phyloP scores from a whole-genome alignment of 2,888 invertebrate genomes.

The Chouioia cunea region DNA sequence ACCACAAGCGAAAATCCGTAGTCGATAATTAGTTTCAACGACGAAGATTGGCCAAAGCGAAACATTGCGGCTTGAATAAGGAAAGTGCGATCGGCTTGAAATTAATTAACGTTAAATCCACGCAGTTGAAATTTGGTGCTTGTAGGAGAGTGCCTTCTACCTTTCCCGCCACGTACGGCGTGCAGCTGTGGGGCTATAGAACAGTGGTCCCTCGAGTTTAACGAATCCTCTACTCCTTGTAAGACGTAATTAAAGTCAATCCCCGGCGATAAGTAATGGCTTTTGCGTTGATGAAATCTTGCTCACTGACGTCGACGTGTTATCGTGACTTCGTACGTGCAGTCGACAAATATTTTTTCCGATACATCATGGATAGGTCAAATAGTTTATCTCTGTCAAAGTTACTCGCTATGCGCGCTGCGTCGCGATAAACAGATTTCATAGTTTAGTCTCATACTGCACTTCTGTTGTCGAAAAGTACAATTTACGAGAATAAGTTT shows the following conservation, averaged over 20 bases:
- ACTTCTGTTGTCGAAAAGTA: conserved; percentile 4
- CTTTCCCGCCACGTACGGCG: neutral
- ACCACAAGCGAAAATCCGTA: too few species aligned
- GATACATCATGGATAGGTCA: neutral
- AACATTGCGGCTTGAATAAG: too few species aligned
- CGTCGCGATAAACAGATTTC: conserved; percentile 22
- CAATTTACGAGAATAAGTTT: conserved; percentile 46
- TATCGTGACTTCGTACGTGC: too few species aligned
- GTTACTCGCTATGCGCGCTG: conserved; percentile 2
- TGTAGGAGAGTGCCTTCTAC: too few species aligned
- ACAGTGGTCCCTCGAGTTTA: conserved; percentile 46
- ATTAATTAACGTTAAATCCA: conserved; percentile 57
- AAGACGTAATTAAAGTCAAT: conserved; percentile 54
- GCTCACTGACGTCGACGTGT: too few species aligned
- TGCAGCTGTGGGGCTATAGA: conserved; percentile 17
- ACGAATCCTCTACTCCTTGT: conserved; percentile 36
- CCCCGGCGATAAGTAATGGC: conserved; percentile 11
- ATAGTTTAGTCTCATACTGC: neutral
- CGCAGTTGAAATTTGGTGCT: conserved; percentile 46
- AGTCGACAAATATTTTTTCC: too few species aligned
- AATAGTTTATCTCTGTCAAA: conserved; percentile 35
- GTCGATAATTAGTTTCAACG: too few species aligned
- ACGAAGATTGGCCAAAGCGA: too few species aligned
- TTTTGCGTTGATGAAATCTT: conserved; percentile 4
- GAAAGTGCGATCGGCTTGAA: conserved; percentile 50